Percentiles rank a stretch among this genome's conserved stretches.
These are phyloP conservation scores for Triplophysa tibetana DNA, from an alignment of 2,113 vertebrate species.

Conservation along the genomic window DNA sequence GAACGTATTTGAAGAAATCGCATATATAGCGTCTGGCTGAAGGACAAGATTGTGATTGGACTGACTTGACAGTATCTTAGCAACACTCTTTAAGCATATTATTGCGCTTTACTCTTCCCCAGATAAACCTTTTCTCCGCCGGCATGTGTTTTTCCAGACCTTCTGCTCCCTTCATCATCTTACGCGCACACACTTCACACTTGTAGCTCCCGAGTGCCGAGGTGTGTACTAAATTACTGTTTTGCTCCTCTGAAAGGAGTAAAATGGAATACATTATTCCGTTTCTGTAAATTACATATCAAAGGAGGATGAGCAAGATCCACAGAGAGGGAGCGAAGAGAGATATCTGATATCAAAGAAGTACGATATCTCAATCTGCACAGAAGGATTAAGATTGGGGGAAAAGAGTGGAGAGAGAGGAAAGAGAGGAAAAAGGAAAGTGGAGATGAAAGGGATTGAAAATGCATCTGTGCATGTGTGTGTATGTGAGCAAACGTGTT, in stretches of 20 bases:
- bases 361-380: conserved; percentile 23
- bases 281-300: conserved; percentile 44
- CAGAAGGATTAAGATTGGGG: neutral
- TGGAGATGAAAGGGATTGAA: conserved; percentile 12
- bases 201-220: neutral
- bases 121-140: neutral
- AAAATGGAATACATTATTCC: conserved; percentile 43
- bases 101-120: conserved; percentile 2
- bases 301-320: conserved; percentile 9
- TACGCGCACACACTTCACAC: neutral
- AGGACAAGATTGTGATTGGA: conserved; percentile 3
- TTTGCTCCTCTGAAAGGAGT: conserved; percentile 38
- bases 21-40: neutral
- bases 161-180: neutral
- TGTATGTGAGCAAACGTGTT: neutral
- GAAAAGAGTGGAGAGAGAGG: conserved; percentile 23
- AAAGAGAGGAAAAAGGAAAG: neutral
- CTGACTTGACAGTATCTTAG: conserved; percentile 31
- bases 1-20: too few relatives aligned
- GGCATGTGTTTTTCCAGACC: conserved; percentile 1
- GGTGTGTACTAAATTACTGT: conserved; percentile 33
- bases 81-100: conserved; percentile 9
- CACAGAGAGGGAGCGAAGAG: neutral
- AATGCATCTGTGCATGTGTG: conserved; percentile 7
- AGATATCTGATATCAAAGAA: neutral